Evolutionary conservation across 2,797 vertebrate genomes (phyloP).

Genomic region (Clarias laeviceps): DNA sequence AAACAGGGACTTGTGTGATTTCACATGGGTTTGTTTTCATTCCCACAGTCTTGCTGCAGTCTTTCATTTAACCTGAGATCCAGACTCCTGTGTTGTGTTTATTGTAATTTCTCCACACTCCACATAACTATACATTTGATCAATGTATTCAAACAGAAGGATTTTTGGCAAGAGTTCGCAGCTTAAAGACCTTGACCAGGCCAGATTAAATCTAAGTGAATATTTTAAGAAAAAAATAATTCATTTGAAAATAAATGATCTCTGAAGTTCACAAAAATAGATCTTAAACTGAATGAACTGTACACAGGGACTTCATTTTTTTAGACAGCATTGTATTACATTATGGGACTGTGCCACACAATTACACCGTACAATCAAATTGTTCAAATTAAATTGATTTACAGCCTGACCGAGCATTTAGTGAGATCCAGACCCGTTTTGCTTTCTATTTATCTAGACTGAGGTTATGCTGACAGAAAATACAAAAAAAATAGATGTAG

Average conservation of each 20-base stretch:
- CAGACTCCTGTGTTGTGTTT: too few species aligned
- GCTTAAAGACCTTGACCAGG: neutral
- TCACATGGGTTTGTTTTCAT: conserved; percentile 24
- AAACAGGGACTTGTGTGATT: conserved; percentile 16
- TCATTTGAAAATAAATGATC: neutral
- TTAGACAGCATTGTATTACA: too few species aligned
- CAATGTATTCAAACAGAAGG: too few species aligned
- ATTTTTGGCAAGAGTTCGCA: neutral
- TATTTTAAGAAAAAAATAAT: neutral
- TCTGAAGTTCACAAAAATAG: neutral
- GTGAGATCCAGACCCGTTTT: neutral
- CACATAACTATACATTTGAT: too few species aligned
- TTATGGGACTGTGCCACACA: too few species aligned
- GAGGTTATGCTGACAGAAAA: neutral
- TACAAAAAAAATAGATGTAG: neutral
- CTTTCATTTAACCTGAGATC: conserved; percentile 8
- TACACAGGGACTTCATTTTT: neutral
- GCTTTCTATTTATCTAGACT: neutral
- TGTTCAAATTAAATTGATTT: neutral
- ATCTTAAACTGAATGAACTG: neutral
- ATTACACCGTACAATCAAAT: neutral
- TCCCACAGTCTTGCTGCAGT: conserved; percentile 12
- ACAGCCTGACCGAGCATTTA: neutral
- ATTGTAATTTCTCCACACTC: too few species aligned
- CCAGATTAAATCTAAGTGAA: neutral